Evolutionary conservation across 2,888 invertebrate species (phyloP), one percentile per base, ranked within the genome.

Genomic region (Timema cristinae): DNA sequence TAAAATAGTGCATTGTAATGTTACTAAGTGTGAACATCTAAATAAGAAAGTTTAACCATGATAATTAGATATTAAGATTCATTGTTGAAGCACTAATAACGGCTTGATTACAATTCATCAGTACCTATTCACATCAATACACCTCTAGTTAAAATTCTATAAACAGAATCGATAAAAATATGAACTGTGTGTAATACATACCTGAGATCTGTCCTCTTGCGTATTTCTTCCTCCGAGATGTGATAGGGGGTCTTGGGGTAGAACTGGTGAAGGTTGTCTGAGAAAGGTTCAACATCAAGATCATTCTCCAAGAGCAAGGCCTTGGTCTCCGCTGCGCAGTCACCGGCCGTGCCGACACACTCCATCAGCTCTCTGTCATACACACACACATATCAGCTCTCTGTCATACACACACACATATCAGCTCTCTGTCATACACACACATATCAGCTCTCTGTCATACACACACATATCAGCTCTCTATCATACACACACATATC

Each of bases 301-400:
- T 88, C 88, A 81, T 92, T 90, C 80, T 94, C 92, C 52, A 90
- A 84, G 70, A 98, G 84, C 78, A 97, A 91, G 8, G 93, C 93
- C 78, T 86, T 86, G 0, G 92, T 90, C 84, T 97, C 95, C 0
- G 89, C 86, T 72, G 89, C 87, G 77, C 97, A 85, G 77, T 94
- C 89, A 2, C 92, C 93, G 52, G 87, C 86, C 74, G 87, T 84
- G 0, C 98, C 97, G 63, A 97, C 84, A 68, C 88, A 86, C 78
- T 89, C 85, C 15, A 88, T 78, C 73, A 97, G 84, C 74, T 85
- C 84, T 0, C 87, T 84, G 73, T 16, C 77, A 76, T 10, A 68
- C 54, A 69, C 71, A 68, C 13, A 49, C 48, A 70, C 6, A 11
- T 9, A 4, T 13, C 2, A 2, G n/a, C 10, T 52, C 54, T 52